Evolutionary conservation across 2,113 vertebrate genomes (phyloP), one percentile per base, ranked within the genome.

Genomic region (Mustela nigripes): DNA sequence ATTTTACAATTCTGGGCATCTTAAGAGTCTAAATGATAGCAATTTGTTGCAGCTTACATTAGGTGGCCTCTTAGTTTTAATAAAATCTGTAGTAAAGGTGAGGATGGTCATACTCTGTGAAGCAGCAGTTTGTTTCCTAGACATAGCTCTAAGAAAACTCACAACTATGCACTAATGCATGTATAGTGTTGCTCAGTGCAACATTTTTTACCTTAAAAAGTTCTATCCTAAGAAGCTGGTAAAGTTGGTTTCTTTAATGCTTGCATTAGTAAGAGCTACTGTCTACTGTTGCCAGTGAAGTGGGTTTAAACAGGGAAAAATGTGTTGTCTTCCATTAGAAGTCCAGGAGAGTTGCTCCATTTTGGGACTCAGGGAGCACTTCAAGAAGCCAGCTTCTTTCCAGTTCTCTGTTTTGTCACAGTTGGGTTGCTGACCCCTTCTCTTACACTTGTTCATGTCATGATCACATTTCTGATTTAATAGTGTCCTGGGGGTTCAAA

Each of bases 171-270:
- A 60, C n/a, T 31, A 58, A 96, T 26, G 26, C 5, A 71, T 7
- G 33, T 22, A n/a, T 5, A 53, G 76, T 15, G 84, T 8, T 62
- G 4, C 24, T 33, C 11, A 15, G 0, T 19, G 4, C 2, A 24
- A 45, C 24, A 53, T 71, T n/a, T 80, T 95, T 28, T 56, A 78
- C 31, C 92, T 89, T 36, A 22, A 39, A 62, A 67, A 56, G 11
- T 67, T 89, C 84, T 91, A 78, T 73, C 83, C 56, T 94, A 73
- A 65, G 62, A 89, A 94, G 31, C 14, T 50, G 71, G 45, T 45
- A 24, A 83, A 48, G 9, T 26, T 89, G 22, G 19, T 24, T 93
- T 76, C 18, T 53, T 42, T 83, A 79, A 60, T 16, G 2, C 4
- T 12, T 56, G 7, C 36, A 48, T 89, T n/a, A 19, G 11, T 73